Evolutionary conservation across 2,113 vertebrate species (phyloP), one percentile per base, ranked within the genome.

Genomic region (Pterophyllum scalare): DNA sequence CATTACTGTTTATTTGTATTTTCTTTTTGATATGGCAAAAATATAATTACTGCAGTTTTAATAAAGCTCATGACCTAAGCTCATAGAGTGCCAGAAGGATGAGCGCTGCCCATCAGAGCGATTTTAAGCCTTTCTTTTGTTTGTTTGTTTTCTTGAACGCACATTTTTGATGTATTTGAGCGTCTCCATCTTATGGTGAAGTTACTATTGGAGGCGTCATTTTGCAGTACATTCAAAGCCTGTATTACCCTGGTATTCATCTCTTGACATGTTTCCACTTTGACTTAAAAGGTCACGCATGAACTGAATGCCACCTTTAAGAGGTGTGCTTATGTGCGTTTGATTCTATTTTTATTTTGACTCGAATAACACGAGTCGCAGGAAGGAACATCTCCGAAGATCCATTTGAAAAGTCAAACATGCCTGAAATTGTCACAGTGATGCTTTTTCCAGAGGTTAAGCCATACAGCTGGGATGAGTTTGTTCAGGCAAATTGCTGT

Each of bases 401-500:
- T 90, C 75, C 79, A 38, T 79, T 28, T 80, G 75, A 87, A 79
- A 85, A 86, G 82, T 61, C 84, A 38, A 90, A 92, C 93, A 85
- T 88, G 91, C 90, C 91, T 80, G 84, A 83, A 83, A 80, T 86
- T 85, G 93, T 87, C 88, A 40, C 54, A 59, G 81, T 85, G 89
- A 91, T 91, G 83, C 20, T 33, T 91, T 94, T 93, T 85, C 82
- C 91, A 93, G 92, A 89, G 81, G 72, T 86, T 74, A 24, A 46
- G 59, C 76, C 0, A 15, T 58, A 80, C 91, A 92, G 92, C 91
- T 91, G 92, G 92, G 86, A 85, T 61, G 9, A 72, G 90, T 92
- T 92, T 94, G 91, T 88, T 92, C 89, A 88, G 90, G 86, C 88
- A 91, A 90, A 91, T 91, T 91, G 86, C 90, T 87, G 59, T 58